phyloP scores from a whole-genome alignment of 2,888 invertebrate species.

The Rhamnusium bicolor region DNA sequence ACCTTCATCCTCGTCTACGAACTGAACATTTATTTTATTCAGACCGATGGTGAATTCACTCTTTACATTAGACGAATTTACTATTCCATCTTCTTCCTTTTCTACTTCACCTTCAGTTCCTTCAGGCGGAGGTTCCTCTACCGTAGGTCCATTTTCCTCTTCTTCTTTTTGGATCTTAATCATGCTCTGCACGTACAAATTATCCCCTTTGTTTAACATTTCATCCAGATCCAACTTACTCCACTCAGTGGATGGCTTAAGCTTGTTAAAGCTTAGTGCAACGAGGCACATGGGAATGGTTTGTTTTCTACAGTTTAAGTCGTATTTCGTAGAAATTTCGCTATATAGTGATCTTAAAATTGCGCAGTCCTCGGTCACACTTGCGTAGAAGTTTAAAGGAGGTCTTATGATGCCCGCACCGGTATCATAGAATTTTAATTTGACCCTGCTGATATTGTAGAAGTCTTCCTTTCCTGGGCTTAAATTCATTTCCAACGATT shows the following conservation, averaged over 20 bases:
- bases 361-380: conserved; percentile 66
- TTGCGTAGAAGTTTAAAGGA: conserved; percentile 68
- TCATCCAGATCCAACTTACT: conserved; percentile 63
- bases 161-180: conserved; percentile 48
- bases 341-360: conserved; percentile 64
- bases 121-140: conserved; percentile 26
- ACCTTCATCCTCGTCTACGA: conserved; percentile 53
- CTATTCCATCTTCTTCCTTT: conserved; percentile 44
- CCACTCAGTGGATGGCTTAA: conserved; percentile 64
- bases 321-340: conserved; percentile 58
- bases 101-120: conserved; percentile 41
- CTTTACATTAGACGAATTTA: conserved; percentile 62
- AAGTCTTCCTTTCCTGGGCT: conserved; percentile 58
- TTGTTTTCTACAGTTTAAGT: conserved; percentile 64
- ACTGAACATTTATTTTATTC: conserved; percentile 61
- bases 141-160: background rate
- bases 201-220: conserved; percentile 65
- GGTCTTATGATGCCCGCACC: conserved; percentile 65
- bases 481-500: conserved; percentile 66
- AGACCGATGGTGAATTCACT: conserved; percentile 65
- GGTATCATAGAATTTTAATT: conserved; percentile 57
- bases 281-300: conserved; percentile 66
- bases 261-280: conserved; percentile 63
- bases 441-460: conserved; percentile 65
- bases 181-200: conserved; percentile 63